Evolutionary conservation across 2,888 invertebrate genomes (phyloP).

Genomic region (Nymphalis c-album): DNA sequence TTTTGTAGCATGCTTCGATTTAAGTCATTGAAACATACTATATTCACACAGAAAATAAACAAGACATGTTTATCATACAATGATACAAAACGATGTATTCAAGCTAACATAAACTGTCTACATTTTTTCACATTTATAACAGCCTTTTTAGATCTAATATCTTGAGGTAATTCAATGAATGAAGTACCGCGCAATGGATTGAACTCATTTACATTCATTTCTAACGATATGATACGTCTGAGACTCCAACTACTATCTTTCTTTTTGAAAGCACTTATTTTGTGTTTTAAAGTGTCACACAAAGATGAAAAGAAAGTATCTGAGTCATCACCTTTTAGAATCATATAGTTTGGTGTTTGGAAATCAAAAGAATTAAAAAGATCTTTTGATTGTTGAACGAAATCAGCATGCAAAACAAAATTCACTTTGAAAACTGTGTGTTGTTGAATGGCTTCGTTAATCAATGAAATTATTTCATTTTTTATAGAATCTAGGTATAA

Average conservation of each 20-base stretch:
- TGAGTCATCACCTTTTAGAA: constrained; percentile 1
- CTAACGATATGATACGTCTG: constrained; percentile 50
- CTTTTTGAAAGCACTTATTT: constrained; percentile 8
- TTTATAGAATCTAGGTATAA: no score
- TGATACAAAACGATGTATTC: constrained; percentile 26
- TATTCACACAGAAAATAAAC: constrained; percentile 39
- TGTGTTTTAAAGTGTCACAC: no score
- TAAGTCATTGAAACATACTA: constrained; percentile 37
- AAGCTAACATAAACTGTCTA: background rate
- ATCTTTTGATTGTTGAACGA: constrained; percentile 12
- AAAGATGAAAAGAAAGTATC: no score
- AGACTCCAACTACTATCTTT: background rate
- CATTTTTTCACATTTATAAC: constrained; percentile 9
- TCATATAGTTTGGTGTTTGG: constrained; percentile 10
- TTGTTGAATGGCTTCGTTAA: no score
- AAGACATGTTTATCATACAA: constrained; percentile 13
- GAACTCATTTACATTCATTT: constrained; percentile 65
- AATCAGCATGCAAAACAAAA: background rate
- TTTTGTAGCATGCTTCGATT: constrained; percentile 32
- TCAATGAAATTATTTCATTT: no score
- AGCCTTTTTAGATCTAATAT: constrained; percentile 8
- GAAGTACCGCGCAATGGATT: constrained; percentile 4
- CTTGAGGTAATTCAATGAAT: background rate
- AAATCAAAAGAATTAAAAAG: background rate
- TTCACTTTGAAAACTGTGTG: background rate